These are phyloP conservation scores for Orthosia incerta DNA, from an alignment of 2,888 invertebrate genomes.

Conservation along the genomic window DNA sequence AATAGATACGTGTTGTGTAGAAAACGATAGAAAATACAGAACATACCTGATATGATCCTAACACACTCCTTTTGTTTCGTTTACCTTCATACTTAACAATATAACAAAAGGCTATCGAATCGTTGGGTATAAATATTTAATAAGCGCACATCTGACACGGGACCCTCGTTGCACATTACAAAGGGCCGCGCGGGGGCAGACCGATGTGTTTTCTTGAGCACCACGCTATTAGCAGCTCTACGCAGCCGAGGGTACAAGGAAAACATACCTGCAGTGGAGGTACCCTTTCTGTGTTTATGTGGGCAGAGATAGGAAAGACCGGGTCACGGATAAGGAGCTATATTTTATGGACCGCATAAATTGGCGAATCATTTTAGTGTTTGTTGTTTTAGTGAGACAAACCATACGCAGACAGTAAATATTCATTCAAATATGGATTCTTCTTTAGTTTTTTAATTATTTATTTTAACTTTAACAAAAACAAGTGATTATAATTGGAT, in stretches of 20 bases:
- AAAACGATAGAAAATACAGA: no score
- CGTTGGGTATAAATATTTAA: conserved; percentile 63
- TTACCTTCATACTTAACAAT: no score
- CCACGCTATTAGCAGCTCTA: conserved; percentile 18
- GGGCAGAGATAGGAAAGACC: background rate
- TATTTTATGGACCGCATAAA: background rate
- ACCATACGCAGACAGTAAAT: background rate
- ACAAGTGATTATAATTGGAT: background rate
- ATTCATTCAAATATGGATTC: no score
- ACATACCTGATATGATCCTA: no score
- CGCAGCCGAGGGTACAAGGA: conserved; percentile 2
- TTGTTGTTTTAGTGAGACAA: background rate
- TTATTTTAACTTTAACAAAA: no score
- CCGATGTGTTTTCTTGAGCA: conserved; percentile 46
- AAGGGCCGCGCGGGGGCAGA: conserved; percentile 28
- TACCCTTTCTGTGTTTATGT: background rate
- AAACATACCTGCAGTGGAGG: background rate
- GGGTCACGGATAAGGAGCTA: background rate
- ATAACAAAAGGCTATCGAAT: conserved; percentile 12
- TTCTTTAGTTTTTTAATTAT: background rate
- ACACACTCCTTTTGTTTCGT: no score
- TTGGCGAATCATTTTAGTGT: conserved; percentile 1
- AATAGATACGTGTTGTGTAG: no score
- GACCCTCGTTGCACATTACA: conserved; percentile 53
- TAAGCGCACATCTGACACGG: conserved; percentile 51